Base-by-base conservation (phyloP, 2,113 vertebrate species). In the Neolamprologus falcicula region DNA sequence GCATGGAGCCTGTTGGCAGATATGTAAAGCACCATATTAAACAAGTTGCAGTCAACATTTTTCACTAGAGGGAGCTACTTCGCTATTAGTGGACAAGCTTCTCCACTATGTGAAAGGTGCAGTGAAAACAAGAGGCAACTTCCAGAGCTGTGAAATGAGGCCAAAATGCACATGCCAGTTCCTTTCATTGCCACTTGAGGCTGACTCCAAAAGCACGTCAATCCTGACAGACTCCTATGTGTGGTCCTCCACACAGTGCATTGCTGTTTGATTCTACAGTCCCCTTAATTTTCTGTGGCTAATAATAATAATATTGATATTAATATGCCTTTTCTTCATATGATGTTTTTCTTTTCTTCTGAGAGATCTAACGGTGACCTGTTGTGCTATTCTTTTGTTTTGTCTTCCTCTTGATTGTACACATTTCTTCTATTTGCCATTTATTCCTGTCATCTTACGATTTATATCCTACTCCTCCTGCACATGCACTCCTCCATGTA, bases 1-100 rank as follows among this genome's bases (percentile, higher is more conserved):
- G 45, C 5, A 47, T 31, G 88, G 57, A 21, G 88, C 95, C 98
- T 99, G 94, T 37, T 84, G 88, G 85, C 76, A 89, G 73, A 90
- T 19, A 84, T 6, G 26, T 26, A 4, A 6, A 35, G 33, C 7
- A 52, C 3, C 12, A 80, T 7, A 52, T 78, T 52, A 33, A 52
- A 78, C 73, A 78, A 52, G 19, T 4, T 9, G 26, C 9, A 28
- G 45, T 26, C 26, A 73, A 76, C 9, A 59, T 2, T 83, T 33
- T 50, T 71, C 86, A 87, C 55, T 12, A 94, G 90, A 82, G 71
- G 81, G 81, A 83, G 81, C 86, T 53, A 26, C 28, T 63, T 7
- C 12, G 1, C 45, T 45, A 66, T 19, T 53, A 31, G 7, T 26
- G 6, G 16, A 53, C 10, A 63, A 3, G 9, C 35, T 28, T 26